Conservation (phyloP, 2,113 vertebrate genomes). For the cat (Felis catus) region F.catus_Fca126_mat1.0 CM031412.1:2841501-2842000, state of each 20-base stretch:
- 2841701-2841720: background rate
- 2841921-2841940: slow-evolving; percentile 72
- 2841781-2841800: slow-evolving; percentile 63
- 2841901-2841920: slow-evolving; percentile 68
- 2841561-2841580: background rate
- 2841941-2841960: slow-evolving; percentile 68
- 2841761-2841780: slow-evolving; percentile 55
- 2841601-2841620: background rate
- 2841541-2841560: background rate
- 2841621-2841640: background rate
- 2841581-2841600: too few species aligned
- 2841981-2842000: slow-evolving; percentile 15
- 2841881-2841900: slow-evolving; percentile 67
- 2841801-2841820: slow-evolving; percentile 69
- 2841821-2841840: slow-evolving; percentile 65
- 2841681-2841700: background rate
- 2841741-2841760: slow-evolving; percentile 62
- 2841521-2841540: background rate
- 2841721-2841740: slow-evolving; percentile 28
- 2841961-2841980: slow-evolving; percentile 8
- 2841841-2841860: slow-evolving; percentile 64
- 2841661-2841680: background rate
- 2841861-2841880: slow-evolving; percentile 74
- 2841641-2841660: background rate
- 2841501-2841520: background rate